Evolutionary conservation across 2,888 invertebrate species (phyloP).

Genomic region (Prosapia bicincta): DNA sequence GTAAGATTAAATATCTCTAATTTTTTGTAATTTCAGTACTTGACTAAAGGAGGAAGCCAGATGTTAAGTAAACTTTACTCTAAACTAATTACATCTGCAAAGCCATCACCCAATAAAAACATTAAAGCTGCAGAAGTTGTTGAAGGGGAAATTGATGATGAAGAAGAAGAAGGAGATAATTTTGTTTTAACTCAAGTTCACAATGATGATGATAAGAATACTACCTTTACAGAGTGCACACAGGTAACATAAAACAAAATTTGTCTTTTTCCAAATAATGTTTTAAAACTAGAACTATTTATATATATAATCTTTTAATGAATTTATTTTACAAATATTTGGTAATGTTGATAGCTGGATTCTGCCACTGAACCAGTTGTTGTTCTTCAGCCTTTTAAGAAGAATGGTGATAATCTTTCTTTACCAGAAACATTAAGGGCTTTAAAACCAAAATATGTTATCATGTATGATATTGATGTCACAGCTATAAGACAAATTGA

Average conservation of each 20-base stretch:
- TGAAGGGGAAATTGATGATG: conserved; percentile 37
- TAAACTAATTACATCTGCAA: conserved; percentile 44
- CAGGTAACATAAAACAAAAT: conserved; percentile 19
- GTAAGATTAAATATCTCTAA: too few relatives aligned
- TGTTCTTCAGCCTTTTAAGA: conserved; percentile 75
- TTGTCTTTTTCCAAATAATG: neutral
- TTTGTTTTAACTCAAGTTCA: conserved; percentile 40
- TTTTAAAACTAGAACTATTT: too few relatives aligned
- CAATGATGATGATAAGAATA: conserved; percentile 31
- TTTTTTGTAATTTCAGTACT: conserved; percentile 13
- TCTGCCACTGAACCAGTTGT: conserved; percentile 66
- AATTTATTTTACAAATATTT: too few relatives aligned
- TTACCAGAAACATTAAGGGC: conserved; percentile 52
- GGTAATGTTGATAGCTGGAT: conserved; percentile 60
- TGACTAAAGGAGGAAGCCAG: conserved; percentile 21
- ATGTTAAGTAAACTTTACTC: conserved; percentile 40
- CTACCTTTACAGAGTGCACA: conserved; percentile 38
- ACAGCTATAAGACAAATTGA: conserved; percentile 87
- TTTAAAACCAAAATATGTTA: conserved; percentile 69
- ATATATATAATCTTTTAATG: too few relatives aligned
- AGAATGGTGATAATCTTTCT: conserved; percentile 65
- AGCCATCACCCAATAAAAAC: conserved; percentile 7
- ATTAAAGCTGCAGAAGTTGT: conserved; percentile 32
- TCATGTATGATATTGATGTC: conserved; percentile 88
- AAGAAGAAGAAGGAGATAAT: conserved; percentile 37